phyloP scores from a whole-genome alignment of 2,113 vertebrate species.

The Callionymus lyra region DNA sequence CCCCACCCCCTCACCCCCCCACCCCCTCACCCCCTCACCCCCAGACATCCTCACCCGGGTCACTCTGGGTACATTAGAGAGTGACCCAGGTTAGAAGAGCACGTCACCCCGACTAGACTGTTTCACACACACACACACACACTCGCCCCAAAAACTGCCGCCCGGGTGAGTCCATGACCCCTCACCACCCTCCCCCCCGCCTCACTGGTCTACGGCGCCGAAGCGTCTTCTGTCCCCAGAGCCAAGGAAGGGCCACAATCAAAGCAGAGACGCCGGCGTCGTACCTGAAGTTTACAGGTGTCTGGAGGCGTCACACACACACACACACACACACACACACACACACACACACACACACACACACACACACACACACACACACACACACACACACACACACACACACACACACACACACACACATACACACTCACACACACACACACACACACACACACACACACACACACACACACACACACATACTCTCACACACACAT shows the following conservation, averaged over 20 bases:
- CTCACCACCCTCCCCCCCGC: conserved; percentile 28
- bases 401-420: conserved; percentile 11
- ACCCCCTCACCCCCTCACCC: not conserved
- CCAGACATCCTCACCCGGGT: conserved; percentile 18
- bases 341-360: conserved; percentile 11
- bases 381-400: conserved; percentile 17
- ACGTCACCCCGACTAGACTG: conserved; percentile 26
- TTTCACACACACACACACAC: conserved; percentile 36
- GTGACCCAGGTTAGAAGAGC: conserved; percentile 39
- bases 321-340: conserved; percentile 25
- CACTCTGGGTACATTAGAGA: conserved; percentile 42
- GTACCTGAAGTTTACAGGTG: conserved; percentile 57
- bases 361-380: conserved; percentile 13
- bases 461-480: conserved; percentile 8
- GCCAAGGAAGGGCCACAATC: conserved; percentile 68
- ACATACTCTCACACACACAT: conserved; percentile 15
- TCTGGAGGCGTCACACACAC: conserved; percentile 51
- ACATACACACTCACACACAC: conserved; percentile 17
- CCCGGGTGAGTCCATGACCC: conserved; percentile 49
- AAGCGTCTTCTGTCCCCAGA: conserved; percentile 60
- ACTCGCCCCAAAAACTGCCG: conserved; percentile 53
- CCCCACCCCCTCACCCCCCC: too few species aligned
- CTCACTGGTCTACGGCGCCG: conserved; percentile 50
- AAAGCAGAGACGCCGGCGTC: conserved; percentile 60
- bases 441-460: conserved; percentile 35